phyloP scores from a whole-genome alignment of 2,797 vertebrate species.

The Rhodeus uyekii region DNA sequence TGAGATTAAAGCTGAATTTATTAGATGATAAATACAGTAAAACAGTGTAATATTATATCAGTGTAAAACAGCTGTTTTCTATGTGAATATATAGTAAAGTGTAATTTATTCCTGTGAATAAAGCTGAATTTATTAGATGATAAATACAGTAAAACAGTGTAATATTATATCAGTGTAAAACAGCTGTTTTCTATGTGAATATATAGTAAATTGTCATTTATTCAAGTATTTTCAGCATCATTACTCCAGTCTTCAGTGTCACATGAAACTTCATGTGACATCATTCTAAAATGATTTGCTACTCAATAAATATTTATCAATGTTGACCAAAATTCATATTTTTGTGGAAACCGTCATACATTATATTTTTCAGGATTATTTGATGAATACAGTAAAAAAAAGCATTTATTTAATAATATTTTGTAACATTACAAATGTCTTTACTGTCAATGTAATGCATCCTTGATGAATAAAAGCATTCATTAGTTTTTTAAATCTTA shows the following conservation, averaged over 20 bases:
- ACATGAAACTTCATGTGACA: neutral
- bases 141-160: neutral
- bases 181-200: neutral
- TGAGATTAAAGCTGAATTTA: too few species aligned
- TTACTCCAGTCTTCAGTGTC: neutral
- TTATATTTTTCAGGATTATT: neutral
- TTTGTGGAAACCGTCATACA: neutral
- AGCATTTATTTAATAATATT: neutral
- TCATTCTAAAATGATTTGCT: neutral
- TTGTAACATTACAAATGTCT: neutral
- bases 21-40: neutral
- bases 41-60: fast-evolving
- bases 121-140: neutral
- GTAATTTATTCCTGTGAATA: neutral
- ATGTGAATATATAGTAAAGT: neutral
- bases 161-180: fast-evolving
- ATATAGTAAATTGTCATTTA: neutral
- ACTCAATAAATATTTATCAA: neutral
- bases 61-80: fast-evolving
- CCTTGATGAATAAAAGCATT: neutral
- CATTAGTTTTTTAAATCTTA: neutral
- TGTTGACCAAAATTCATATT: neutral
- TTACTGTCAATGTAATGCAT: neutral
- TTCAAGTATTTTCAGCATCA: neutral
- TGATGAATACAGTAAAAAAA: neutral